Evolutionary conservation across 92 coral and sea anemone species (phyloP).

Genomic region (Zoanthus sansibaricus): DNA sequence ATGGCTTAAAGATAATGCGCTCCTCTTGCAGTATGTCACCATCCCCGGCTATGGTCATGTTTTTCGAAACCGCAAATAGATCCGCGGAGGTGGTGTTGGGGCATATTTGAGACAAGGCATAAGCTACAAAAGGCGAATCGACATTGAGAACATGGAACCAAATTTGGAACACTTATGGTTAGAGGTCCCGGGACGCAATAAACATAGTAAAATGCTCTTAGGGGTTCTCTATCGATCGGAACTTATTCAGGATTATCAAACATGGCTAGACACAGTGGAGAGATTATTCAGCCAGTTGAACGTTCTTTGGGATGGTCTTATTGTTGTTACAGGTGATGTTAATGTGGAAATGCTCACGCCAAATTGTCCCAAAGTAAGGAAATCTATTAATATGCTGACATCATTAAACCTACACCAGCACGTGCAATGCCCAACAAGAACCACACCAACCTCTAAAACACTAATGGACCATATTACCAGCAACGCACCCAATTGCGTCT

Average conservation of each 20-base stretch:
- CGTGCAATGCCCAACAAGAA: too few relatives aligned
- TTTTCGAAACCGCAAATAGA: conserved; percentile 13
- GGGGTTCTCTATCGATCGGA: conserved; percentile 33
- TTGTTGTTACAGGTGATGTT: conserved; percentile 38
- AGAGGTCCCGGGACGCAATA: conserved; percentile 34
- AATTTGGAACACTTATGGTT: conserved; percentile 39
- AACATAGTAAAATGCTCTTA: conserved; percentile 19
- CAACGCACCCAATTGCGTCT: too few relatives aligned
- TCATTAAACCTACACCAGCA: conserved; percentile 46
- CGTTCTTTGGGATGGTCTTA: conserved; percentile 28
- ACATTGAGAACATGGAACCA: conserved; percentile 31
- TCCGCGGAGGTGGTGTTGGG: conserved; percentile 39
- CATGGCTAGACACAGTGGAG: conserved; percentile 34
- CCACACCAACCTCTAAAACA: too few relatives aligned
- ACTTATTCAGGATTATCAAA: conserved; percentile 24
- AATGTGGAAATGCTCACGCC: conserved; percentile 28
- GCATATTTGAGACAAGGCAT: conserved; percentile 15
- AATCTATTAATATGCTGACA: conserved; percentile 17
- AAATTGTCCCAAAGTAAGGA: not conserved
- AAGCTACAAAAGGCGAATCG: conserved; percentile 20
- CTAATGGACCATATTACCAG: too few relatives aligned
- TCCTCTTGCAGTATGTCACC: conserved; percentile 12
- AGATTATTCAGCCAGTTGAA: conserved; percentile 29
- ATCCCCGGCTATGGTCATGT: conserved; percentile 23
- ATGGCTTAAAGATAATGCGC: conserved; percentile 30